Evolutionary conservation across 1,140 invertebrate genomes (phyloP).

Genomic region (Octopus sinensis): DNA sequence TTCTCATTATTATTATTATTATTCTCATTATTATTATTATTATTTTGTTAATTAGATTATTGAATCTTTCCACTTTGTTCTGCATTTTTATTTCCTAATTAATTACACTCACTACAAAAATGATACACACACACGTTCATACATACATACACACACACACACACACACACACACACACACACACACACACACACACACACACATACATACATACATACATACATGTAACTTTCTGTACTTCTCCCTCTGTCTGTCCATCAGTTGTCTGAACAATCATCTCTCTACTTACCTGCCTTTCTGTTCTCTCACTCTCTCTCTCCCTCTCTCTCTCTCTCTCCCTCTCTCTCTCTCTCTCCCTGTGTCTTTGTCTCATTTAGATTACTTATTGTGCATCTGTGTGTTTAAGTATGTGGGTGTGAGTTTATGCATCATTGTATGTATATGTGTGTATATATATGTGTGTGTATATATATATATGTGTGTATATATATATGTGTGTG

Average conservation of each 20-base stretch:
- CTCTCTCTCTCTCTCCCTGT: background rate
- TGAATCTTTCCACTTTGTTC: too few relatives aligned
- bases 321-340: constrained; percentile 16
- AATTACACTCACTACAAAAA: background rate
- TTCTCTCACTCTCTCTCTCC: constrained; percentile 22
- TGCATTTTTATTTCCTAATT: too few relatives aligned
- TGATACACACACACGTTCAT: background rate
- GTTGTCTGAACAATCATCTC: background rate
- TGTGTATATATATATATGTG: background rate
- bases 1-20: too few relatives aligned
- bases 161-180: background rate
- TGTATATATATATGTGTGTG: constrained; percentile 10
- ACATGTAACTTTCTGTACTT: too few relatives aligned
- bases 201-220: background rate
- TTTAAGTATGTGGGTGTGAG: constrained; percentile 13
- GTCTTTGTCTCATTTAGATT: background rate
- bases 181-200: background rate
- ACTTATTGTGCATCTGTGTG: constrained; percentile 20
- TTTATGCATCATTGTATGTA: background rate
- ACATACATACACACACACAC: background rate
- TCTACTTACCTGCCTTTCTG: constrained; percentile 29
- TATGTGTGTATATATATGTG: background rate
- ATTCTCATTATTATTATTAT: too few relatives aligned
- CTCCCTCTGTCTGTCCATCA: too few relatives aligned
- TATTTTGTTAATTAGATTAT: too few relatives aligned